Evolutionary conservation across 2,113 vertebrate genomes (phyloP), one percentile per base, ranked within the genome.

Genomic region (Bos indicus): DNA sequence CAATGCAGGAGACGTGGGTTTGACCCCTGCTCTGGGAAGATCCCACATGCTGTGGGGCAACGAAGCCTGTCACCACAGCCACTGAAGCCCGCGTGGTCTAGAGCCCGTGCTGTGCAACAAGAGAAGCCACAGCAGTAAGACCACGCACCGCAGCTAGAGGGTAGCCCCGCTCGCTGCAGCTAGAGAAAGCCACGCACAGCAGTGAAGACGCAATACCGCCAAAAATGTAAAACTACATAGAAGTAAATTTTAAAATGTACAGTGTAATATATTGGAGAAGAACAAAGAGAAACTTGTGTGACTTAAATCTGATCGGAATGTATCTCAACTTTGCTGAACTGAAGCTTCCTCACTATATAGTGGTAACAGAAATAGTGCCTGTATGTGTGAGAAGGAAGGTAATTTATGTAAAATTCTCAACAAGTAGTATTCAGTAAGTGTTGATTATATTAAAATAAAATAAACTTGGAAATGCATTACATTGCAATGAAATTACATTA

Each of bases 1-100:
- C 71, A 7, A 0, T 14, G 23, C 71, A 77, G 36, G 71, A 43
- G 36, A 77, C 23, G 0, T 7, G 23, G 71, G 71, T 26, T 43
- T 40, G 23, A 26, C 12, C 71, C 36, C 12, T 77, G 71, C 71
- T 26, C 71, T 21, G 23, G 71, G 40, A 43, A 77, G 36, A 43
- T 14, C 36, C 36, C 36, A 43, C 36, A 1, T 7, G 71, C 19
- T 1, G 10, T 12, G 67, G 17, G 67, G n/a, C 67, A 71, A 1
- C 2, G 3, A 40, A 71, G 67, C 67, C n/a, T 23, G 67, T 6
- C 67, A 2, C 67, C n/a, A 3, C n/a, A 23, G 67, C n/a, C 3
- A 1, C 67, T 12, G n/a, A 13, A 12, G 19, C n/a, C 19, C 10
- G 0, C 5, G 0, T 6, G n/a, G 2, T 23, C n/a, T 36, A 13